phyloP scores from a whole-genome alignment of 2,113 vertebrate species.

The Pogona vitticeps region DNA sequence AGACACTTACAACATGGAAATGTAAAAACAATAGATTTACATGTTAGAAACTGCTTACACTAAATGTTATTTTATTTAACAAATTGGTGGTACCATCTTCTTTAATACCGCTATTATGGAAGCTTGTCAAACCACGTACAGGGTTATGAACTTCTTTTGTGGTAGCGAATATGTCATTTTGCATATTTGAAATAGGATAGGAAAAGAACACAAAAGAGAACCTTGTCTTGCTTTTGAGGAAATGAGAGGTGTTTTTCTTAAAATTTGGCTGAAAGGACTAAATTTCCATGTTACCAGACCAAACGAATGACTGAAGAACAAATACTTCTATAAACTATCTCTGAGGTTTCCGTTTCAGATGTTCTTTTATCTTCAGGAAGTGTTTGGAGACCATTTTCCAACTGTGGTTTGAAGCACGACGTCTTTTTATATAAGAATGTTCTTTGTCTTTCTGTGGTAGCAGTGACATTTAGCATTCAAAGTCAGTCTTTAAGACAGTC shows the following conservation, averaged over 20 bases:
- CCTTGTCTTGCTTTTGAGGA: constrained; percentile 52
- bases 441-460: constrained; percentile 26
- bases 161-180: neutral
- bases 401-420: constrained; percentile 43
- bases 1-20: neutral
- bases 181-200: neutral
- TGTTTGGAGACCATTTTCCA: constrained; percentile 44
- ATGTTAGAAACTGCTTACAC: neutral
- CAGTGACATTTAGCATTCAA: constrained; percentile 32
- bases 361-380: constrained; percentile 49
- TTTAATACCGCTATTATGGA: neutral
- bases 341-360: constrained; percentile 37
- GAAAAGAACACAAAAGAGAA: constrained; percentile 39
- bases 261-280: constrained; percentile 45
- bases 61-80: neutral
- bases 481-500: constrained; percentile 29
- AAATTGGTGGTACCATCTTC: neutral
- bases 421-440: constrained; percentile 43
- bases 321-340: constrained; percentile 49
- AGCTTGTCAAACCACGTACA: constrained; percentile 13
- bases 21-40: neutral
- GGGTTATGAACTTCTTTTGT: constrained; percentile 40
- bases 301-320: constrained; percentile 59
- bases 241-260: constrained; percentile 39
- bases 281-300: constrained; percentile 30